These are phyloP conservation scores for Takifugu ocellatus DNA, from an alignment of 2,797 vertebrate genomes.

Conservation along the genomic window DNA sequence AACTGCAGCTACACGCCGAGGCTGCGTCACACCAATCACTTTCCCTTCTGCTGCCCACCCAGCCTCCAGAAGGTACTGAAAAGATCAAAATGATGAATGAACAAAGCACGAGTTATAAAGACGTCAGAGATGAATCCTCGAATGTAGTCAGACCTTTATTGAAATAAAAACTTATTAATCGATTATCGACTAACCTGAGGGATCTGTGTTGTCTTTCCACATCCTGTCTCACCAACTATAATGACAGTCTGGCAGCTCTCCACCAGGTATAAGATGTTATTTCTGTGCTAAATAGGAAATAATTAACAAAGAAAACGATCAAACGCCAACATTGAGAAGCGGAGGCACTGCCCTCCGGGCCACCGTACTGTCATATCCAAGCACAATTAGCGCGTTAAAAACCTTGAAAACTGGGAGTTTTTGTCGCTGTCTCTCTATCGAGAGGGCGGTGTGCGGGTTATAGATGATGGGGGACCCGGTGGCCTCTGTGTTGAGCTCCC, in stretches of 20 bases:
- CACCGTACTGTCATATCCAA: neutral
- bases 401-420: slow-evolving; percentile 98
- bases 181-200: slow-evolving; percentile 80
- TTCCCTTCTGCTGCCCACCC: slow-evolving; percentile 96
- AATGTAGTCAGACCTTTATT: slow-evolving; percentile 34
- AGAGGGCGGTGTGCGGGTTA: slow-evolving; percentile 90
- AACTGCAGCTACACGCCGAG: slow-evolving; percentile 92
- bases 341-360: neutral
- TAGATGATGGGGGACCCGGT: slow-evolving; percentile 82
- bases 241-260: slow-evolving; percentile 96
- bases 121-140: slow-evolving; percentile 47
- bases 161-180: neutral
- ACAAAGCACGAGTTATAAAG: slow-evolving; percentile 28
- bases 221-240: slow-evolving; percentile 96
- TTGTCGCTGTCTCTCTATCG: slow-evolving; percentile 96
- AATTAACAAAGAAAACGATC: neutral
- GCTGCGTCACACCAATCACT: slow-evolving; percentile 95
- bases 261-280: slow-evolving; percentile 94
- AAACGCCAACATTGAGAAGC: neutral
- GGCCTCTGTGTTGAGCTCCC: slow-evolving; percentile 86
- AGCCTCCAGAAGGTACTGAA: slow-evolving; percentile 93
- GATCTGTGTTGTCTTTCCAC: slow-evolving; percentile 96
- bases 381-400: slow-evolving; percentile 9
- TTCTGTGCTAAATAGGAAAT: slow-evolving; percentile 87
- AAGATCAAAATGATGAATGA: slow-evolving; percentile 6